A percentile compares a stretch with the other conserved stretches of the same genome.
phyloP scores from a whole-genome alignment of 2,113 vertebrate genomes.

The Otocyon megalotis region DNA sequence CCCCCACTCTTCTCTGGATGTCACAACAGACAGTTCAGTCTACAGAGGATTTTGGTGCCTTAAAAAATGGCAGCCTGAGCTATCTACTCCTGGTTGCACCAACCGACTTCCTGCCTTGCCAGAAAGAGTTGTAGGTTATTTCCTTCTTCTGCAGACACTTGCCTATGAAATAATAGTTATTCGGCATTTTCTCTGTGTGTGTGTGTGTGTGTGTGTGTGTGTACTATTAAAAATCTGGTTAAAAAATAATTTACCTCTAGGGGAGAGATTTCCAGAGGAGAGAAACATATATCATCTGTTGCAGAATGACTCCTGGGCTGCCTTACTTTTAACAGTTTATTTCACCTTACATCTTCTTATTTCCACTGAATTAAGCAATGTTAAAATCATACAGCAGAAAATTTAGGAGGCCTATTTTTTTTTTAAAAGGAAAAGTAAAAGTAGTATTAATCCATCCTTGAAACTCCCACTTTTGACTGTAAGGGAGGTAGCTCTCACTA shows the following conservation, averaged over 20 bases:
- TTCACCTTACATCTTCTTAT: background rate
- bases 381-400: background rate
- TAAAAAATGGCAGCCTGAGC: background rate
- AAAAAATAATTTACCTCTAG: background rate
- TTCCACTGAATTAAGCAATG: conserved; percentile 28
- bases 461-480: background rate
- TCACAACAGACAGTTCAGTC: background rate
- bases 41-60: background rate
- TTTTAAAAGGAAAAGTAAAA: background rate
- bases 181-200: background rate
- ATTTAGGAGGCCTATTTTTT: background rate
- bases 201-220: background rate
- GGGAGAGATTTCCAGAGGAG: background rate
- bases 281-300: background rate
- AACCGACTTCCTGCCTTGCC: background rate
- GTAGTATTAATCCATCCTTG: background rate
- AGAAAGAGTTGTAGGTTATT: background rate
- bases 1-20: background rate
- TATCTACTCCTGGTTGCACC: background rate
- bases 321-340: background rate
- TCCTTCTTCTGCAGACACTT: background rate
- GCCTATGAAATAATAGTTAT: background rate
- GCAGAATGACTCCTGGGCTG: background rate
- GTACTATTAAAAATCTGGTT: background rate
- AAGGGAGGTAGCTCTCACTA: background rate